Evolutionary conservation across 2,888 invertebrate genomes (phyloP).

Genomic region (Rosalia funebris): DNA sequence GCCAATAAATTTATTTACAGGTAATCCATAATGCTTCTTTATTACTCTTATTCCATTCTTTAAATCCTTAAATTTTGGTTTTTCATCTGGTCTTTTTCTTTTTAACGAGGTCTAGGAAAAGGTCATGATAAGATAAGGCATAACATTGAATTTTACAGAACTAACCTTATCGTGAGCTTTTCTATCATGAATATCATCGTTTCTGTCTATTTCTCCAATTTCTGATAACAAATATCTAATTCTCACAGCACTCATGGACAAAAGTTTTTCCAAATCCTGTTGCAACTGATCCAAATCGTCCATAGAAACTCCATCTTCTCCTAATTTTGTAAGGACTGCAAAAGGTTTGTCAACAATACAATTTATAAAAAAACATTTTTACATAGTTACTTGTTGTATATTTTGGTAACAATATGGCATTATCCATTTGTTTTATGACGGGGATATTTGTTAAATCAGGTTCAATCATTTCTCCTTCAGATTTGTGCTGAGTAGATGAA

Average conservation of each 20-base stretch:
- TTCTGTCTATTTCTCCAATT: conserved; percentile 65
- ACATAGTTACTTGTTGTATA: conserved; percentile 70
- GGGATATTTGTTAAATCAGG: conserved; percentile 64
- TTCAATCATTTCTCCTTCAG: conserved; percentile 37
- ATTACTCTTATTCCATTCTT: conserved; percentile 54
- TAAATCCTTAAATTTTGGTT: conserved; percentile 55
- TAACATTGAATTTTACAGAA: conserved; percentile 8
- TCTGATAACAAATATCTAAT: conserved; percentile 82
- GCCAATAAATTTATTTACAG: conserved; percentile 52
- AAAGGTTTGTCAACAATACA: conserved; percentile 14
- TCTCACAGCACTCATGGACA: conserved; percentile 85
- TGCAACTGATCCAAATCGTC: conserved; percentile 91
- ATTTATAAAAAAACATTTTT: too few species aligned
- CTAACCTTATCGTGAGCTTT: conserved; percentile 57
- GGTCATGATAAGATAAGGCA: neutral
- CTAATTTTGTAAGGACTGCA: conserved; percentile 71
- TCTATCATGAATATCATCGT: conserved; percentile 67
- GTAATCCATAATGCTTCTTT: conserved; percentile 54
- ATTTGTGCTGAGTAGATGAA: conserved; percentile 38
- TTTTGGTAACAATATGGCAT: conserved; percentile 73
- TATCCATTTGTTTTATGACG: conserved; percentile 76
- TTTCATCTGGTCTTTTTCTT: conserved; percentile 59
- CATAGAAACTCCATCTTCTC: conserved; percentile 82
- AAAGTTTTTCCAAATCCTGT: conserved; percentile 84
- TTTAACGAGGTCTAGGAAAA: conserved; percentile 55